Conservation (phyloP, 2,113 vertebrate species). For the Hippocampus abdominalis region DNA sequence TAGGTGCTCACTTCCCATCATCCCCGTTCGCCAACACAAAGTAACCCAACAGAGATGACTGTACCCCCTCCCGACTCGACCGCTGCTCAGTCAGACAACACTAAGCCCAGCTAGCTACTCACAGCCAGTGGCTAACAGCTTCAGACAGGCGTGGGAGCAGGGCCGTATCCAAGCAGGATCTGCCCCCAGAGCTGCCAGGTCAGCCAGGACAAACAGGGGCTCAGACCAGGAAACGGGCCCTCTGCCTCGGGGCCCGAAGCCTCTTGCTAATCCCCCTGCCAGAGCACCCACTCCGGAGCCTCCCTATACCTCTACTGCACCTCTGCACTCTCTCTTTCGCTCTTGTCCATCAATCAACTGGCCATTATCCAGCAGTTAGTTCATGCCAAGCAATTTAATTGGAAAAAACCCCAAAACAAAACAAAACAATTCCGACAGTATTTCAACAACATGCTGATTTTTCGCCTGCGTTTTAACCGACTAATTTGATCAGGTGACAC, state of each 20-base stretch:
- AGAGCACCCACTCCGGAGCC: slow-evolving; percentile 49
- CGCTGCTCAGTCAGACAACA: slow-evolving; percentile 70
- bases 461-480: background rate
- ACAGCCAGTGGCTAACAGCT: slow-evolving; percentile 88
- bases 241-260: slow-evolving; percentile 81
- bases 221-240: slow-evolving; percentile 83
- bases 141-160: slow-evolving; percentile 96
- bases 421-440: background rate
- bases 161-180: slow-evolving; percentile 83
- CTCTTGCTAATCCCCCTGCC: slow-evolving; percentile 85
- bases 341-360: background rate
- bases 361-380: background rate
- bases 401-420: background rate
- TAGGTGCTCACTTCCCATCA: slow-evolving; percentile 24
- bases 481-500: too few species aligned
- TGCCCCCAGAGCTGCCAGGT: slow-evolving; percentile 92
- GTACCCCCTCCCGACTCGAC: slow-evolving; percentile 54
- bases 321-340: slow-evolving; percentile 61
- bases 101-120: slow-evolving; percentile 81
- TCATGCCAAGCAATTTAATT: background rate
- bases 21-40: slow-evolving; percentile 33
- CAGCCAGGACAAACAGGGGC: slow-evolving; percentile 95
- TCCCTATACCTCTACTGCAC: slow-evolving; percentile 58
- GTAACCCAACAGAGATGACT: slow-evolving; percentile 44
- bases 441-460: background rate